phyloP scores from a whole-genome alignment of 2,888 invertebrate species.

The Synanthedon andrenaeformis region DNA sequence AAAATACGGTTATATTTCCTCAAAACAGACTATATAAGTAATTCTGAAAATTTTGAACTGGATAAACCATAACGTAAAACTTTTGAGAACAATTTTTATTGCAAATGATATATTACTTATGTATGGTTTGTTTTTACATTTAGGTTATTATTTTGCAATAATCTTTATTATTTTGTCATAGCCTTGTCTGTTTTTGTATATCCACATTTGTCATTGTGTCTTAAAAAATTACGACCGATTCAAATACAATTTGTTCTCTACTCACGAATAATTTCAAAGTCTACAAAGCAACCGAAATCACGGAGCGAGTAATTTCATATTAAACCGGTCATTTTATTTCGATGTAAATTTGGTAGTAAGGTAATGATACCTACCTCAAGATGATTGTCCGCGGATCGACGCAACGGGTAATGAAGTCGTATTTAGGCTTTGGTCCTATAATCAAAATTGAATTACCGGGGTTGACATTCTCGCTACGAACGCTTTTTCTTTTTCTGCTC shows the following conservation, averaged over 20 bases:
- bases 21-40: no score
- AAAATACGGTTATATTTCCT: no score
- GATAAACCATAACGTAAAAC: no score
- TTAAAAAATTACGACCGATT: constrained; percentile 2
- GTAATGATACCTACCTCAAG: constrained; percentile 63
- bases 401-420: constrained; percentile 58
- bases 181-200: neutral
- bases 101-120: no score
- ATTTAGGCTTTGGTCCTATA: constrained; percentile 67
- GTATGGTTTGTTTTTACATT: no score
- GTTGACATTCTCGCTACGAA: constrained; percentile 61
- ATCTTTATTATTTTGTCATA: neutral
- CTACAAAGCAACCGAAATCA: constrained; percentile 46
- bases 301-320: constrained; percentile 53
- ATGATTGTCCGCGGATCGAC: constrained; percentile 64
- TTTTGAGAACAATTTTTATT: no score
- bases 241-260: constrained; percentile 4
- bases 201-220: neutral
- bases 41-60: no score
- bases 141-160: neutral
- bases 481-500: constrained; percentile 65
- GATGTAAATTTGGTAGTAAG: constrained; percentile 50
- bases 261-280: constrained; percentile 3
- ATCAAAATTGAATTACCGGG: constrained; percentile 69
- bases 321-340: constrained; percentile 56